Evolutionary conservation across 2,113 vertebrate species (phyloP).

Genomic region (Brachyhypopomus occidentalis): DNA sequence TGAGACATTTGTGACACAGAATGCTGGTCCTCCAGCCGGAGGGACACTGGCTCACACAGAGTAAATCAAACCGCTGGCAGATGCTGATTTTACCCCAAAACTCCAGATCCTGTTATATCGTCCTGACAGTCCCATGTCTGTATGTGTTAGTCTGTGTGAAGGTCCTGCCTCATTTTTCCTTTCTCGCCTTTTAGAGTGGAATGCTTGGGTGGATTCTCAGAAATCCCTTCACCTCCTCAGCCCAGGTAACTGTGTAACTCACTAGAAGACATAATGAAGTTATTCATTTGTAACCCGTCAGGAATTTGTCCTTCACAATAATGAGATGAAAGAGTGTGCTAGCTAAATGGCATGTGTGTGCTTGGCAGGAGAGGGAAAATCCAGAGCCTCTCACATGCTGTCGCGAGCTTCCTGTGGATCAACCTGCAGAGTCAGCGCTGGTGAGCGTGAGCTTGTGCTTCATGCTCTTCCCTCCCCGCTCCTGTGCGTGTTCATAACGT

Average conservation of each 20-base stretch:
- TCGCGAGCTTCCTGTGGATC: background rate
- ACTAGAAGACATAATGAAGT: background rate
- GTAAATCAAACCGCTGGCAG: no score
- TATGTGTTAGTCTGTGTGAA: background rate
- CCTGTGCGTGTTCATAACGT: conserved; percentile 13
- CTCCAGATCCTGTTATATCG: no score
- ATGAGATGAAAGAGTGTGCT: background rate
- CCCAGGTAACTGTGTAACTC: conserved; percentile 49
- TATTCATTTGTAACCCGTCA: background rate
- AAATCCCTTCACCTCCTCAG: conserved; percentile 56
- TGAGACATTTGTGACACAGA: no score
- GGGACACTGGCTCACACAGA: no score
- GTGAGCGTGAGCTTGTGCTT: conserved; percentile 17
- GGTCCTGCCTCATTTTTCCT: background rate
- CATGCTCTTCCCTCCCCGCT: background rate
- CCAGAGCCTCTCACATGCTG: conserved; percentile 11
- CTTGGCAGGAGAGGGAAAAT: conserved; percentile 56
- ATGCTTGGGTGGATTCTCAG: conserved; percentile 47
- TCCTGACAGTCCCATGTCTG: no score
- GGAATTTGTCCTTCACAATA: background rate
- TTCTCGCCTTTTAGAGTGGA: conserved; percentile 49
- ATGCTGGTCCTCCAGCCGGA: no score
- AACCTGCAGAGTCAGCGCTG: conserved; percentile 57
- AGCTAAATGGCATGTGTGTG: conserved; percentile 19
- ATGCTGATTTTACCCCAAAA: no score